Base-by-base conservation (phyloP, 2,113 vertebrate genomes). In the Cephalopholis sonnerati region DNA sequence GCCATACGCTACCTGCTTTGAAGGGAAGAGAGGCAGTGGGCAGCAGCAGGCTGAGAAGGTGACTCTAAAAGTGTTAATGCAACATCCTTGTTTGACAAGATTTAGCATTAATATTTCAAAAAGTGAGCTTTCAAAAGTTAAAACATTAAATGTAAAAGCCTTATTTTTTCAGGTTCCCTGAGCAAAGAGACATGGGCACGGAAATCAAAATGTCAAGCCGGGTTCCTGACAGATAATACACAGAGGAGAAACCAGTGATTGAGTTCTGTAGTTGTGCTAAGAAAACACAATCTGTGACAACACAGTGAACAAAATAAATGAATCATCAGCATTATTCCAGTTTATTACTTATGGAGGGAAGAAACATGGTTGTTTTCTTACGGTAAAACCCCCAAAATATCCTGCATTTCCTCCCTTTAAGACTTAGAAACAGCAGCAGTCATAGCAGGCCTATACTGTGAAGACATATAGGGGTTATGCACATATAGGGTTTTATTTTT, bases 11-110 rank as follows among this genome's bases (percentile, higher is more conserved):
- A 48, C 76, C 41, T 57, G 53, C 51, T 24, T 66, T 41, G 18
- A 77, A 50, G 32, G 27, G 39, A 7, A 12, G 48, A 63, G 16
- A 36, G 29, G 29, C 7, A 17, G 39, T 46, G 15, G 32, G 63
- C 36, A 61, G 62, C 57, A 63, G 75, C 9, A 5, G 32, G 20
- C 39, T 6, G 17, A 0, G 22, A 48, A 24, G 59, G 48, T 8
- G 66, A 36, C 67, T 62, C 62, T 5, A 82, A 81, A 51, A 77
- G 85, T 81, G 74, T 64, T 90, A 92, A 91, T 91, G 89, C 80
- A 88, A 59, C 81, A 90, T 81, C 79, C 87, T 84, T 92, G 90
- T 91, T 86, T 66, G 76, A 83, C 87, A 86, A 77, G 84, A 74
- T 68, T 55, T 71, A 0, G 55, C 78, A 80, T 92, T 32, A 89